Conservation (phyloP, 2,113 vertebrate species). For the Raja brachyura region DNA sequence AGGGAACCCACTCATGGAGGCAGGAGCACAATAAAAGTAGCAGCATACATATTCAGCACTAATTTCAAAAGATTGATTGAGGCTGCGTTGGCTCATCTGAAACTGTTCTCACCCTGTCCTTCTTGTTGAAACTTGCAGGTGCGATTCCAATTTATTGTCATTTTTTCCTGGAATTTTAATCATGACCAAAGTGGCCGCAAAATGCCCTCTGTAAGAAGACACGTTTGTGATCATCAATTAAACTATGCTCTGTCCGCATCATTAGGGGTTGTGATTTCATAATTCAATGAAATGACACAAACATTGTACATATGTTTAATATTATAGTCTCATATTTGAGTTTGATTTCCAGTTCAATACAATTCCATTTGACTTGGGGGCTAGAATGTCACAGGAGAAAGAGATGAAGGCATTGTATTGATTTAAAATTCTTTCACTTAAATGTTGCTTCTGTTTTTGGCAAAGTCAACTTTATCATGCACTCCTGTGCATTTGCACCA, state of each 20-base stretch:
- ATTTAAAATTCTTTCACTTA: neutral
- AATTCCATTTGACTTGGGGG: neutral
- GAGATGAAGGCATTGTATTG: neutral
- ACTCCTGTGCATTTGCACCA: neutral
- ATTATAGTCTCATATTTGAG: neutral
- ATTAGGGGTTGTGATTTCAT: neutral
- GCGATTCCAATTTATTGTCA: neutral
- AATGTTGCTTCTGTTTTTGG: neutral
- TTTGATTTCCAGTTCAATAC: neutral
- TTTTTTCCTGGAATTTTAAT: neutral
- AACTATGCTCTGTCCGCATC: neutral
- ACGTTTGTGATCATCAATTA: neutral
- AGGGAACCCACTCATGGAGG: neutral
- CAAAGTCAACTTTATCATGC: neutral
- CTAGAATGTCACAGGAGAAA: neutral
- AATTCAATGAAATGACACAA: neutral
- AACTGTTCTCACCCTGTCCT: neutral
- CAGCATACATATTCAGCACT: neutral
- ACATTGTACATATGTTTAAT: neutral
- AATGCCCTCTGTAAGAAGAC: neutral
- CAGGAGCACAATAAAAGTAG: neutral
- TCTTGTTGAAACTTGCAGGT: neutral
- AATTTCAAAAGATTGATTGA: neutral
- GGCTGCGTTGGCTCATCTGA: too few species aligned
- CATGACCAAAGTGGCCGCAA: neutral